Base-by-base conservation (phyloP, 37 sponge, comb jelly and placozoan genomes). In the Chondrilla cf. caribensis region DNA sequence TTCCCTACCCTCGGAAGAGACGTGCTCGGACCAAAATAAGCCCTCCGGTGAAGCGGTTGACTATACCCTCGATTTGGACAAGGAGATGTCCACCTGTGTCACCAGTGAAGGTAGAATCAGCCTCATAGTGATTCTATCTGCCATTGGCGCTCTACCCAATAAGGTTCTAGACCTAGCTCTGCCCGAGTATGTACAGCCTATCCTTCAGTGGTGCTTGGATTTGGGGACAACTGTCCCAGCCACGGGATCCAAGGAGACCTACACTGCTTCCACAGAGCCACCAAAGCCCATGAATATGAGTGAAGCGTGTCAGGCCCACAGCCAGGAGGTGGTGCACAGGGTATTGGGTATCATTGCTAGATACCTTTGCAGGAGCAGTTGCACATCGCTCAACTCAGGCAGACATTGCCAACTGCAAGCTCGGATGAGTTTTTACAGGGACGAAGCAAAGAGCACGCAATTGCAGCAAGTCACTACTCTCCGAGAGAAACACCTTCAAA, bases 171-270 rank as follows among this genome's bases (percentile, higher is more conserved):
- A 82, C 39, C 58, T 38, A 2, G 19, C 33, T 7, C 36, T 58
- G 18, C 36, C 32, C 24, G 32, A 17, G 8, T 25, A 42, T 24
- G 60, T 73, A n/a, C 76, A 25, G n/a, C 76, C 77, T 18, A 67
- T 91, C 8, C 84, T 91, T 35, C 87, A 87, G 85, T 62, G 73
- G 26, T 91, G 91, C 77, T 67, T 91, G 79, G 82, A 91, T 43
- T 62, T 87, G 65, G 87, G 87, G 4, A 22, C 31, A 19, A 4
- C 26, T 25, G 21, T 3, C 2, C 21, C 29, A 54, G 21, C n/a
- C 38, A 36, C 3, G 38, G 15, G 21, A 35, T 15, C 32, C 31
- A 0, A 54, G 79, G 24, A 54, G 36, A 2, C 7, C 33, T 24
- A 0, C 41, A 41, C 2, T 0, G 47, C 77, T 0, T 11, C 77